A percentile compares a stretch with the other conserved stretches of the same genome.
Evolutionary conservation across 2,888 invertebrate genomes (phyloP).

Genomic region (Abrostola triplasia): DNA sequence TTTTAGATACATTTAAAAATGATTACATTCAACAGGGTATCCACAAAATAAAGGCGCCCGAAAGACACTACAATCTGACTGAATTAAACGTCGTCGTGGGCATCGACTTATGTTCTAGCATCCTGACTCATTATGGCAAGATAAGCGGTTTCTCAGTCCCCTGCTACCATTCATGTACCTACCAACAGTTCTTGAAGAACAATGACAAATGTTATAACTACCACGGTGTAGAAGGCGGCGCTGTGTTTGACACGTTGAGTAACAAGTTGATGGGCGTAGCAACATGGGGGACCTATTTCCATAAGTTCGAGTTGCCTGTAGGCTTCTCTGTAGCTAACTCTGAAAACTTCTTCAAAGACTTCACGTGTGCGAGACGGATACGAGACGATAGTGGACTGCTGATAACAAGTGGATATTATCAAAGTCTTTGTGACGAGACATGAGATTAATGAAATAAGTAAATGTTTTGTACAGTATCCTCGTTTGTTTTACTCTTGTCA

Average conservation of each 20-base stretch:
- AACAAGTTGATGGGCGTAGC: constrained; percentile 70
- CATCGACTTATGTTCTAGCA: constrained; percentile 62
- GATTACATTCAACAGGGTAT: constrained; percentile 48
- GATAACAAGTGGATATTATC: constrained; percentile 60
- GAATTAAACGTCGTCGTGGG: constrained; percentile 63
- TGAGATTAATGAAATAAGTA: neutral
- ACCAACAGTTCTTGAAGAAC: constrained; percentile 43
- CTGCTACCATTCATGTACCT: constrained; percentile 72
- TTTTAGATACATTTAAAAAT: neutral
- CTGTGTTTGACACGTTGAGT: constrained; percentile 58
- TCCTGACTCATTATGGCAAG: constrained; percentile 52
- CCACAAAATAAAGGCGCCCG: constrained; percentile 43
- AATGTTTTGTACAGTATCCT: neutral
- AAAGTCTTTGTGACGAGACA: constrained; percentile 61
- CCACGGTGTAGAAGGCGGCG: constrained; percentile 72
- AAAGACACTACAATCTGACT: constrained; percentile 54
- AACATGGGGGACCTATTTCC: constrained; percentile 68
- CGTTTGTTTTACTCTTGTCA: neutral
- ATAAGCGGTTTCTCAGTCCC: constrained; percentile 64
- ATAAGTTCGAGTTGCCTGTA: constrained; percentile 64
- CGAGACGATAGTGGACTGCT: constrained; percentile 41
- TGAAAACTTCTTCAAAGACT: constrained; percentile 65
- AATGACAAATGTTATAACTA: constrained; percentile 56
- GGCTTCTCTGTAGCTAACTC: constrained; percentile 75
- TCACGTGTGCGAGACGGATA: constrained; percentile 68